Base-by-base conservation (phyloP, 2,797 vertebrate genomes). In the Pagetopsis macropterus region DNA sequence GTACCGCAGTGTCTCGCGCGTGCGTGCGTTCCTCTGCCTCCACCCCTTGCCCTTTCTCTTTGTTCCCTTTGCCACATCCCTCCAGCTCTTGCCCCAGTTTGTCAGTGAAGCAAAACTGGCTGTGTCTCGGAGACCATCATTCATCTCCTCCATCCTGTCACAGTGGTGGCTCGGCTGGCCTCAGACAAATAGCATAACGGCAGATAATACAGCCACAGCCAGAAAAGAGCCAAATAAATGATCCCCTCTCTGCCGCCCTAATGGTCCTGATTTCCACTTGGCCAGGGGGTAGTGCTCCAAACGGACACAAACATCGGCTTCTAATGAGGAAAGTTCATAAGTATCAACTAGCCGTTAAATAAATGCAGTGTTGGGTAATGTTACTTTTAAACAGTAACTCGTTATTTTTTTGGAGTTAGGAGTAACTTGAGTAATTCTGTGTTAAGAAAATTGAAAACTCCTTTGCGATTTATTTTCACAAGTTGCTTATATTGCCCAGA, bases 101-200 rank as follows among this genome's bases (percentile, higher is more conserved):
- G 92, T 90, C 94, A 94, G 90, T 79, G 92, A 93, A 93, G 93
- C 94, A 94, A 90, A 92, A 93, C 92, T 87, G 82, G 83, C 85
- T 68, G 62, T 68, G 87, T 91, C 86, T 89, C 21, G 17, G 46
- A 75, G 83, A 64, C 87, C 92, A 93, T 94, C 90, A 87, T 85
- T 94, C 91, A 94, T 89, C 75, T 49, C 31, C 65, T 33, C 69
- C 61, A 19, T 77, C 83, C 82, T 85, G 84, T 87, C 83, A 84
- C 77, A 70, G 66, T 49, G 48, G 71, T 54, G 68, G 79, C 86
- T 82, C 43, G 83, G 77, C 82, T 83, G 83, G 69, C 76, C 81
- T 85, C 86, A 90, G 89, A 93, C 92, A 91, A 94, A 94, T 91
- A 91, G 87, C 91, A 92, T 92, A 87, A 87, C 75, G 12, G 86